These are phyloP conservation scores for Calyptomena viridis DNA, from an alignment of 2,113 vertebrate genomes.

Conservation along the genomic window DNA sequence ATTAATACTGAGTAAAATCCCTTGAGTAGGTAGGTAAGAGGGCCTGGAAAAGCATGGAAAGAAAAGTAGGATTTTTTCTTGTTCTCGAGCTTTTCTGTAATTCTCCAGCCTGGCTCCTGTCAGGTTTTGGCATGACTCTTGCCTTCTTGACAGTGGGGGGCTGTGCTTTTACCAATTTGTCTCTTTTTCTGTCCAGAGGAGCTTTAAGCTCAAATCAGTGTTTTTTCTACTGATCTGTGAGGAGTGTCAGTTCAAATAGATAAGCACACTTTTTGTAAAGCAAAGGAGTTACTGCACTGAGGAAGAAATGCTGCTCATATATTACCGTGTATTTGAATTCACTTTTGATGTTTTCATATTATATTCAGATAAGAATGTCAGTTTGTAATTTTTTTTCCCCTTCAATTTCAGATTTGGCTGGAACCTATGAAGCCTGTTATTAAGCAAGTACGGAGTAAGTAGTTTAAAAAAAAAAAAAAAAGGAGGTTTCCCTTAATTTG, in stretches of 20 bases:
- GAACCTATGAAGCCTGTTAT: slow-evolving; percentile 88
- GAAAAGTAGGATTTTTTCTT: neutral
- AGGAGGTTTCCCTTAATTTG: slow-evolving; percentile 42
- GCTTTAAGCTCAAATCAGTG: neutral
- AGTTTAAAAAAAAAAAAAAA: slow-evolving; percentile 22
- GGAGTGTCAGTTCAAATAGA: neutral
- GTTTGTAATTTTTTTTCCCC: slow-evolving; percentile 2
- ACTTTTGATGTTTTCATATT: neutral
- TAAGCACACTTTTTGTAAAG: neutral
- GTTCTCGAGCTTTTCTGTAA: neutral
- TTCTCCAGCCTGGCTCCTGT: neutral
- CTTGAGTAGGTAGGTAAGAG: neutral
- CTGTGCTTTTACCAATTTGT: neutral
- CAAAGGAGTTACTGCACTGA: neutral
- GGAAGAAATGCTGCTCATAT: neutral
- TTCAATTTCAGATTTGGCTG: slow-evolving; percentile 88
- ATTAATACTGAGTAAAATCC: neutral
- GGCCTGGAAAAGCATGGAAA: neutral
- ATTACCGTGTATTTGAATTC: neutral
- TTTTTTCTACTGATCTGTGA: neutral
- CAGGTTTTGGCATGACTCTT: neutral
- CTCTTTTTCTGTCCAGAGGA: neutral
- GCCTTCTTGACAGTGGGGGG: neutral
- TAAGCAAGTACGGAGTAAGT: slow-evolving; percentile 95
- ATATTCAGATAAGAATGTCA: neutral